These are phyloP conservation scores for Neelides folsomi DNA, from an alignment of 2,888 invertebrate species.

Conservation along the genomic window DNA sequence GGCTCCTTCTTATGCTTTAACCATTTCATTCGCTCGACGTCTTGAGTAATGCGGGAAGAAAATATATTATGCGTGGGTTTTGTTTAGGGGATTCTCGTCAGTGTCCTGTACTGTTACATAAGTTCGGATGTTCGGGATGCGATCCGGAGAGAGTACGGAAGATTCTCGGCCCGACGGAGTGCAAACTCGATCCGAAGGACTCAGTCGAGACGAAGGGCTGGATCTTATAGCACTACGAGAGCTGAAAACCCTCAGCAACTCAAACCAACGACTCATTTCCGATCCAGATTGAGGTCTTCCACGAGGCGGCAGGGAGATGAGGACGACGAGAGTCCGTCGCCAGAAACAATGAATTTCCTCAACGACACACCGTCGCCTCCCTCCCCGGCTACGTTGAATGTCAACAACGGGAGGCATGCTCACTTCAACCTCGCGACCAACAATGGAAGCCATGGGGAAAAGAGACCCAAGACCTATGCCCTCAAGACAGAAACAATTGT, in stretches of 20 bases:
- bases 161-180: slow-evolving; percentile 19
- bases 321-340: not conserved
- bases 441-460: no score
- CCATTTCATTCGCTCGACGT: no score
- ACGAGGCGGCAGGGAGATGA: not conserved
- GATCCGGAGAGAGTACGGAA: slow-evolving; percentile 24
- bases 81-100: slow-evolving; percentile 26
- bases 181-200: slow-evolving; percentile 10
- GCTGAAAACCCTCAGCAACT: not conserved
- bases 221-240: not conserved
- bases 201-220: not conserved
- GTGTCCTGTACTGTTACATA: slow-evolving; percentile 27
- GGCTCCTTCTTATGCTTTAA: no score
- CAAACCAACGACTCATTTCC: not conserved
- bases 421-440: no score
- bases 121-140: slow-evolving; percentile 28
- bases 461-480: no score
- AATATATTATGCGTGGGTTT: no score
- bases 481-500: no score
- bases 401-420: no score
- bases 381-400: no score
- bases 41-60: no score
- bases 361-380: no score
- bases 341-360: no score
- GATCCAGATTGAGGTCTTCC: not conserved